Conservation (phyloP, 2,888 invertebrate species). For the Lampropteryx suffumata region DNA sequence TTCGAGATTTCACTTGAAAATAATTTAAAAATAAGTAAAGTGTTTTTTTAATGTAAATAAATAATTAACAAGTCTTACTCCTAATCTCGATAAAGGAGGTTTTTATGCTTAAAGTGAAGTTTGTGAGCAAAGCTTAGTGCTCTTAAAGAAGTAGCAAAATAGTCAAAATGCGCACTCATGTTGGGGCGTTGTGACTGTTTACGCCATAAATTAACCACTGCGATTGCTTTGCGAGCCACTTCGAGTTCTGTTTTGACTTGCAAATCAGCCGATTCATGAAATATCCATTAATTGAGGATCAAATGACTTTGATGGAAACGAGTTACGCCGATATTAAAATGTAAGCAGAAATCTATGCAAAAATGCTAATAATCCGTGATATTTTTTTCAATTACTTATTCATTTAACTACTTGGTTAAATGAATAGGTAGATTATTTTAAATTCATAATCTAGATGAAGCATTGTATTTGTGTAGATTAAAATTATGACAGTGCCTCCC, state of each 20-base stretch:
- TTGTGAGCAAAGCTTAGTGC: too few species aligned
- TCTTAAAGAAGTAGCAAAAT: constrained; percentile 32
- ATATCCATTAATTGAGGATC: constrained; percentile 38
- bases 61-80: too few species aligned
- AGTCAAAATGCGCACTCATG: constrained; percentile 32
- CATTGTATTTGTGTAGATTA: too few species aligned
- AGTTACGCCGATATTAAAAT: constrained; percentile 25
- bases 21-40: too few species aligned
- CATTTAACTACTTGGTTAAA: too few species aligned
- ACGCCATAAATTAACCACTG: constrained; percentile 49
- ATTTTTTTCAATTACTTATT: constrained; percentile 4
- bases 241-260: constrained; percentile 38
- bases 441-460: neutral
- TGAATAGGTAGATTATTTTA: too few species aligned
- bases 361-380: constrained; percentile 9
- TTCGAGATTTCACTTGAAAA: too few species aligned
- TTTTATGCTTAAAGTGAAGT: too few species aligned
- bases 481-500: too few species aligned
- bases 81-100: too few species aligned
- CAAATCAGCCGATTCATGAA: constrained; percentile 35
- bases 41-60: too few species aligned
- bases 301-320: constrained; percentile 33
- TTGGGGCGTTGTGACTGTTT: constrained; percentile 44
- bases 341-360: constrained; percentile 24
- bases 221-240: constrained; percentile 45